A percentile compares a stretch with the other conserved stretches of the same genome.
phyloP scores from a whole-genome alignment of 2,797 vertebrate species.

The Euthynnus affinis region DNA sequence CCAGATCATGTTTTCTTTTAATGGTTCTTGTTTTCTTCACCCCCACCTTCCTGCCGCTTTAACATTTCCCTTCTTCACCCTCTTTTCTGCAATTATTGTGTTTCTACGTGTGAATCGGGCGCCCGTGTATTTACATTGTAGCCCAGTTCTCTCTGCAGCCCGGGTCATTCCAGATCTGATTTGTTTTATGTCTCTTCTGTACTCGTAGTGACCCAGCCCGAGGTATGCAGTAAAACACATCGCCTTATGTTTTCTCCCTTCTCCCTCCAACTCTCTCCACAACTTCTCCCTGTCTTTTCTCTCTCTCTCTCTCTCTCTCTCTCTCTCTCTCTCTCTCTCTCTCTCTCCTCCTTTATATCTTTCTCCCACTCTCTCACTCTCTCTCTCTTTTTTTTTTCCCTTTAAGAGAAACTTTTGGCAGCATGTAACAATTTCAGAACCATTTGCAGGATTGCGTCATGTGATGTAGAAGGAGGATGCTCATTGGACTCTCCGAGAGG shows the following conservation, averaged over 20 bases:
- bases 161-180: constrained; percentile 78
- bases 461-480: constrained; percentile 74
- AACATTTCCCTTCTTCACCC: background rate
- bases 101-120: constrained; percentile 52
- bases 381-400: constrained; percentile 20
- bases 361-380: constrained; percentile 33
- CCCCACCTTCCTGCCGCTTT: background rate
- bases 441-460: constrained; percentile 81
- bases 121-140: constrained; percentile 61
- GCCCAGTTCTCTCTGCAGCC: constrained; percentile 57
- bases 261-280: constrained; percentile 37
- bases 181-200: constrained; percentile 85
- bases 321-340: background rate
- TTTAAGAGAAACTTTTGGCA: constrained; percentile 75
- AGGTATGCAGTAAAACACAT: constrained; percentile 82
- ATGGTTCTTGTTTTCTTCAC: constrained; percentile 5
- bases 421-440: constrained; percentile 76
- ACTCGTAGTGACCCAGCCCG: constrained; percentile 82
- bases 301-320: constrained; percentile 19
- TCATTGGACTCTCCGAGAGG: constrained; percentile 72
- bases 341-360: constrained; percentile 15
- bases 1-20: constrained; percentile 30
- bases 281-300: constrained; percentile 29
- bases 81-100: constrained; percentile 20
- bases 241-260: constrained; percentile 69